Evolutionary conservation across 2,888 invertebrate species (phyloP).

Genomic region (Spilosoma lubricipeda): DNA sequence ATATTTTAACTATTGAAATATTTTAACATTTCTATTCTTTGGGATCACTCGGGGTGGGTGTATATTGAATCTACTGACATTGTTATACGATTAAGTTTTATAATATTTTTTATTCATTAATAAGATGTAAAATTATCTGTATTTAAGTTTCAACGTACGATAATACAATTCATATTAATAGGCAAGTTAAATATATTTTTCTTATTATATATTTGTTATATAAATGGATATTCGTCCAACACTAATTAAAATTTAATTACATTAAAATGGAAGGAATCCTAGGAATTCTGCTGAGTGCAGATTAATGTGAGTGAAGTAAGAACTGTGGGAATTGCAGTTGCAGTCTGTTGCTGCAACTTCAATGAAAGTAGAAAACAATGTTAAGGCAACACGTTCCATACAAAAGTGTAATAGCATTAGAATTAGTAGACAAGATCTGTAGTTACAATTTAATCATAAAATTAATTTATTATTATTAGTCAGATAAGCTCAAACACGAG

Average conservation of each 20-base stretch:
- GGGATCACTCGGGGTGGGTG: constrained; percentile 19
- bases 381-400: constrained; percentile 53
- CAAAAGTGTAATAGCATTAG: constrained; percentile 46
- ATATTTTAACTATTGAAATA: constrained; percentile 29
- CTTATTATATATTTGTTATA: constrained; percentile 37
- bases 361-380: constrained; percentile 35
- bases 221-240: constrained; percentile 39
- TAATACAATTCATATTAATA: constrained; percentile 45
- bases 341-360: not conserved
- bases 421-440: constrained; percentile 32
- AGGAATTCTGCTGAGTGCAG: constrained; percentile 14
- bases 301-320: constrained; percentile 18
- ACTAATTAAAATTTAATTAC: constrained; percentile 31
- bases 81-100: constrained; percentile 18
- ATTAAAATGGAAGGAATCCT: constrained; percentile 31
- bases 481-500: constrained; percentile 61
- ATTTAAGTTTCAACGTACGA: constrained; percentile 40
- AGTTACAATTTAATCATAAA: constrained; percentile 40
- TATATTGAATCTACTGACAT: constrained; percentile 40
- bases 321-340: not conserved
- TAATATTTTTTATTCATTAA: constrained; percentile 12
- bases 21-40: constrained; percentile 17
- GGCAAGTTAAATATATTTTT: constrained; percentile 35
- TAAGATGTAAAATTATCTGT: constrained; percentile 27
- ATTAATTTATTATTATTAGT: constrained; percentile 29